Evolutionary conservation across 1,140 invertebrate species (phyloP), one percentile per base, ranked within the genome.

Genomic region (Conus betulinus): DNA sequence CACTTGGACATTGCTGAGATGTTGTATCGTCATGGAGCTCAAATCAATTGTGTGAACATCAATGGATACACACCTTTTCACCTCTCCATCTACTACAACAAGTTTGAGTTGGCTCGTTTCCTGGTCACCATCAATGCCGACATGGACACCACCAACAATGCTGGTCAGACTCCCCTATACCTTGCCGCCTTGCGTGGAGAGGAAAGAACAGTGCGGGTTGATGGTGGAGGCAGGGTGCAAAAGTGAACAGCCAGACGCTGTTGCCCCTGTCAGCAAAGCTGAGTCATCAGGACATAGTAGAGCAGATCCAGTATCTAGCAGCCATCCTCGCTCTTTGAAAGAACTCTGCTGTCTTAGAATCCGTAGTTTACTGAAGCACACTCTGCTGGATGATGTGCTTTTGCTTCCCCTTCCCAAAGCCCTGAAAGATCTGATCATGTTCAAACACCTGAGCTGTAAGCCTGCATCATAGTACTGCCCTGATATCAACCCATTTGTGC

Each of bases 31-130:
- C 84, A 87, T 51, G 91, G 90, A 39, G 89, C 90, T 52, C 82
- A 88, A 52, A 63, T 93, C 25, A 91, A 93, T 82, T 88, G 81
- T 20, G 84, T 87, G 82, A 92, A 92, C 86, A 88, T 89, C n/a
- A 89, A 90, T 83, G 94, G 93, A n/a, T 90, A 91, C 78, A 94
- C 93, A 25, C 91, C 93, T 1, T 91, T 94, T 39, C 92, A 93
- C 81, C 88, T 92, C 39, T 88, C 93, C 39, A 91, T 94, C 27
- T 92, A 90, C 86, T 91, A 93, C 82, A 92, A 93, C 71, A 91
- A 90, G 74, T 90, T 90, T 88, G 87, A 89, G 52, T 90, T 92
- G 71, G 90, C 87, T n/a, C 92, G 90, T 81, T 92, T 89, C 81
- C 89, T 94, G 5, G 88, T 93, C 39, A 87, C 92, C 25, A 51